Conservation (phyloP, 2,797 vertebrate species). For the Leuciscus waleckii region DNA sequence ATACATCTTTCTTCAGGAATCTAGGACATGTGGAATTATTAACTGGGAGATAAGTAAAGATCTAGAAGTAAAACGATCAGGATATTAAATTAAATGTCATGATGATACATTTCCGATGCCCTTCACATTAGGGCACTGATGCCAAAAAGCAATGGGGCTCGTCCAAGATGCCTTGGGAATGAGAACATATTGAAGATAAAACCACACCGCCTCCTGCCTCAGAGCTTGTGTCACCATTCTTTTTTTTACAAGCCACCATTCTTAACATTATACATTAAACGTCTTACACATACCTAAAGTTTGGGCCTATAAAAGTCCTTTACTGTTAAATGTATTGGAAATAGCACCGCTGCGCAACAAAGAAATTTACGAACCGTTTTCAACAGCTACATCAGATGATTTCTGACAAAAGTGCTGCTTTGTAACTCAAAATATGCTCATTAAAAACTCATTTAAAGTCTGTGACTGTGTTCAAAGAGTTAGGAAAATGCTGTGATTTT, state of each 20-base stretch:
- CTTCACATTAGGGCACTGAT: conserved; percentile 4
- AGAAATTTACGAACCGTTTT: neutral
- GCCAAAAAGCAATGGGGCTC: conserved; percentile 20
- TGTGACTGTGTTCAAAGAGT: conserved; percentile 32
- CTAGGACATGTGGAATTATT: neutral
- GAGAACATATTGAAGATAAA: conserved; percentile 4
- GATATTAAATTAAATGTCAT: conserved; percentile 27
- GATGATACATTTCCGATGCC: neutral
- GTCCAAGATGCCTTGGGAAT: neutral
- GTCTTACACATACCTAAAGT: conserved; percentile 6
- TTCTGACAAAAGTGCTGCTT: conserved; percentile 17
- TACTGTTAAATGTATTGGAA: conserved; percentile 34
- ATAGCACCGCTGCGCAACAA: neutral
- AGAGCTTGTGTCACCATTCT: neutral
- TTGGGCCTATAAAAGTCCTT: neutral
- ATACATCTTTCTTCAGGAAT: neutral
- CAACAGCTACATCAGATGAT: neutral
- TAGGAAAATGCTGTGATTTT: conserved; percentile 26
- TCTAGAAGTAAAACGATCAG: neutral
- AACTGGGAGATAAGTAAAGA: neutral
- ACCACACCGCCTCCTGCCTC: neutral
- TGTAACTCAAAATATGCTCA: conserved; percentile 14
- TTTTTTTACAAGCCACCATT: conserved; percentile 19
- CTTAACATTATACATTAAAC: conserved; percentile 24
- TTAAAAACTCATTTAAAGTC: conserved; percentile 44